Conservation (phyloP, 53 echinoderm and acorn worm genomes). For the Echinometra lucunter region DNA sequence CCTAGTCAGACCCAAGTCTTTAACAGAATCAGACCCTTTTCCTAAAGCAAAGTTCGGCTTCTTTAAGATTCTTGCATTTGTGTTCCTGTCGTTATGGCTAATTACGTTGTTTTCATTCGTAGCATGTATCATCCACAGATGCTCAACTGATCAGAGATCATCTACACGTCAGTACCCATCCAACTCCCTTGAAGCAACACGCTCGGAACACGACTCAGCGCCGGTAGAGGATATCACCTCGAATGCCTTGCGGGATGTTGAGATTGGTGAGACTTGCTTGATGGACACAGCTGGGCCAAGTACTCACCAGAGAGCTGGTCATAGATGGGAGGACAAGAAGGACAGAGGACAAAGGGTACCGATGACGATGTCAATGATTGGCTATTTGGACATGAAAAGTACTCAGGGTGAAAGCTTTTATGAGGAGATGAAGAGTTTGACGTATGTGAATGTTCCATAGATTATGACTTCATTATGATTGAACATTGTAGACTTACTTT, state of each 20-base stretch:
- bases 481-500: too few relatives aligned
- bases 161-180: not conserved
- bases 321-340: not conserved
- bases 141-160: not conserved
- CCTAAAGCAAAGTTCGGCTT: not conserved
- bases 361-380: not conserved
- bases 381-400: not conserved
- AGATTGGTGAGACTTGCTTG: not conserved
- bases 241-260: not conserved
- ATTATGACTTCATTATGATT: too few relatives aligned
- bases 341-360: not conserved
- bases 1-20: not conserved
- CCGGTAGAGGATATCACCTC: not conserved
- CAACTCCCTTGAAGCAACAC: not conserved
- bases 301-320: not conserved
- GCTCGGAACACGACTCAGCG: not conserved
- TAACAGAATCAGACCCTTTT: not conserved
- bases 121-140: not conserved
- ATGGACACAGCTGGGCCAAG: not conserved
- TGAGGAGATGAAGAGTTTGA: not conserved
- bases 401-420: not conserved
- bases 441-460: not conserved
- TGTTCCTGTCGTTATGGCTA: not conserved
- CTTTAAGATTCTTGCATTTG: not conserved
- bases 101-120: not conserved